These are phyloP conservation scores for Acinonyx jubatus DNA, from an alignment of 2,113 vertebrate species.

Conservation along the genomic window DNA sequence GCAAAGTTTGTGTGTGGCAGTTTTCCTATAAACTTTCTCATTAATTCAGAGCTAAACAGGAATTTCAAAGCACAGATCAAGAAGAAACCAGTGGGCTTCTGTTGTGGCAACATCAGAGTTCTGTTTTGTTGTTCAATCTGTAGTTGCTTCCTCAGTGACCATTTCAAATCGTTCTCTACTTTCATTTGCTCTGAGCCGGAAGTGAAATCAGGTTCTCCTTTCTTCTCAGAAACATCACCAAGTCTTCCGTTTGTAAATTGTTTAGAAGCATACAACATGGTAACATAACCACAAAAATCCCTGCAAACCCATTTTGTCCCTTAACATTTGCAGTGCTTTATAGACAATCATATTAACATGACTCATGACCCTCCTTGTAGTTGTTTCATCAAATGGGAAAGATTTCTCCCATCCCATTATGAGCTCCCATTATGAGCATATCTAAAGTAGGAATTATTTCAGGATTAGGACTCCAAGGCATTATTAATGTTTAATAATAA, in stretches of 20 bases:
- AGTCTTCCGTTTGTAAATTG: constrained; percentile 84
- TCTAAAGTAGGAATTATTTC: constrained; percentile 93
- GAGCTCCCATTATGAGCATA: constrained; percentile 91
- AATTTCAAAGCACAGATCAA: constrained; percentile 93
- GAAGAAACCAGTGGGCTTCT: constrained; percentile 92
- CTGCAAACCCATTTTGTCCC: constrained; percentile 89
- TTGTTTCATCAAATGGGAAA: constrained; percentile 91
- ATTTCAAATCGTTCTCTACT: constrained; percentile 94
- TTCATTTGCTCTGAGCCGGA: constrained; percentile 90
- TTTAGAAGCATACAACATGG: constrained; percentile 90
- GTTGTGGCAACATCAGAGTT: constrained; percentile 77
- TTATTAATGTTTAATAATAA: constrained; percentile 92
- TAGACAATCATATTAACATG: constrained; percentile 90
- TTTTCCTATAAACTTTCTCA: constrained; percentile 91
- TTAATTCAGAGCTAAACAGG: constrained; percentile 93
- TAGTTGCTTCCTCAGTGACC: constrained; percentile 88
- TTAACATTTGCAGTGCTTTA: constrained; percentile 88
- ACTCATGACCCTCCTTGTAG: constrained; percentile 88
- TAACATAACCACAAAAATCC: constrained; percentile 92
- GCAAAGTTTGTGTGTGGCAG: constrained; percentile 90
- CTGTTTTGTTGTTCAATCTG: constrained; percentile 86
- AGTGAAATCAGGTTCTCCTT: constrained; percentile 89
- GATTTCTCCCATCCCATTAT: constrained; percentile 92
- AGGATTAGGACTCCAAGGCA: constrained; percentile 93
- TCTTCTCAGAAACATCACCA: constrained; percentile 89